Evolutionary conservation across 2,113 vertebrate species (phyloP).

Genomic region (Pseudorectes ferrugineus): DNA sequence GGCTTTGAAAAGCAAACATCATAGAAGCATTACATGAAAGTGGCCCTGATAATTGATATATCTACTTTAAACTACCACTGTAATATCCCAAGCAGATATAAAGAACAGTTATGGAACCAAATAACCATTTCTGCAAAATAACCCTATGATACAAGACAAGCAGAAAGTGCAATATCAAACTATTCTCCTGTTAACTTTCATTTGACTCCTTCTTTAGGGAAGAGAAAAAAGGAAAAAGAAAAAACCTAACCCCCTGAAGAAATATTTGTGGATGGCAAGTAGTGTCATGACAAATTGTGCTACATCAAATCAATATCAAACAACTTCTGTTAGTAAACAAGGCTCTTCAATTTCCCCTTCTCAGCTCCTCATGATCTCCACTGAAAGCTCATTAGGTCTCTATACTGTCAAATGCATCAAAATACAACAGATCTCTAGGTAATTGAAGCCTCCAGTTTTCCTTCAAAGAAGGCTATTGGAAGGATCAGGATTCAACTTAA

Average conservation of each 20-base stretch:
- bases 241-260: neutral
- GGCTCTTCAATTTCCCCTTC: neutral
- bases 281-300: slow-evolving; percentile 4
- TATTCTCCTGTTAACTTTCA: neutral
- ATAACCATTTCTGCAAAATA: neutral
- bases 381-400: neutral
- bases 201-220: neutral
- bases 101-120: neutral
- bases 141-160: neutral
- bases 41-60: neutral
- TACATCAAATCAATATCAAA: slow-evolving; percentile 14
- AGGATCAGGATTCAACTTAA: neutral
- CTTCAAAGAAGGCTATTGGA: neutral
- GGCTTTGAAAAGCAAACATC: neutral
- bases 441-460: neutral
- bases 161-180: neutral
- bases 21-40: neutral
- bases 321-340: neutral
- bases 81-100: neutral
- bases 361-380: neutral
- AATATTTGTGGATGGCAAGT: neutral
- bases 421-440: neutral
- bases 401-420: neutral
- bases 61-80: neutral
- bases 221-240: neutral